A percentile compares a stretch with the other conserved stretches of the same genome.
Conservation (phyloP, 2,888 invertebrate genomes). For the Pandemis cinnamomeana region DNA sequence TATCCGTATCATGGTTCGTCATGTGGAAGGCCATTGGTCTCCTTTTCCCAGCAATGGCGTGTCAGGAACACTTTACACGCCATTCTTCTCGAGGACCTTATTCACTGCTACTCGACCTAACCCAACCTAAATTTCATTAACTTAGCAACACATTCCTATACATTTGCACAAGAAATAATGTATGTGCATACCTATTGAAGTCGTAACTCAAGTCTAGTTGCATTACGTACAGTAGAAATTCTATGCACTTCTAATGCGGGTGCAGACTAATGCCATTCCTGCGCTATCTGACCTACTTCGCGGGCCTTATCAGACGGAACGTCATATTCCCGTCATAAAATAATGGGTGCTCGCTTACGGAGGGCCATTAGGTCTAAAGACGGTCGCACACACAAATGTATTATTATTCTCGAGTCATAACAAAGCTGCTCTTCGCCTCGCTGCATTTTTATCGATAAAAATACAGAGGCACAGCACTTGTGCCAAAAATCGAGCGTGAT, state of each 20-base stretch:
- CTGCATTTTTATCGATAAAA: no score
- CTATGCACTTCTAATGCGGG: constrained; percentile 24
- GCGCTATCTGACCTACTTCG: constrained; percentile 71
- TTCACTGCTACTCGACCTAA: neutral
- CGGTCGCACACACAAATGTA: neutral
- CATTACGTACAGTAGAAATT: constrained; percentile 10
- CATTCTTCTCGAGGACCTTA: neutral
- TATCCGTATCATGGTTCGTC: no score
- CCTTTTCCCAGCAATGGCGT: no score
- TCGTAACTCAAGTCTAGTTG: constrained; percentile 12
- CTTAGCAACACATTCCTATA: constrained; percentile 7
- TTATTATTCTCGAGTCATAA: no score
- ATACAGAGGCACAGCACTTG: no score
- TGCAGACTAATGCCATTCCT: constrained; percentile 53
- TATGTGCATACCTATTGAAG: constrained; percentile 10
- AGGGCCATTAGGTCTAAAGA: constrained; percentile 36
- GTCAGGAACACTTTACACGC: no score
- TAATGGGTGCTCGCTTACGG: constrained; percentile 23
- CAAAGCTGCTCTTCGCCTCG: no score
- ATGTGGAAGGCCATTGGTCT: no score
- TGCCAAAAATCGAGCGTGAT: no score
- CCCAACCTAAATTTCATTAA: constrained; percentile 1
- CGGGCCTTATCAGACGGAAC: constrained; percentile 58
- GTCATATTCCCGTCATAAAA: constrained; percentile 60
- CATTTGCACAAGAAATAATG: constrained; percentile 17